Conservation (phyloP, 1,140 invertebrate species). For the Brachionus koreanus region DNA sequence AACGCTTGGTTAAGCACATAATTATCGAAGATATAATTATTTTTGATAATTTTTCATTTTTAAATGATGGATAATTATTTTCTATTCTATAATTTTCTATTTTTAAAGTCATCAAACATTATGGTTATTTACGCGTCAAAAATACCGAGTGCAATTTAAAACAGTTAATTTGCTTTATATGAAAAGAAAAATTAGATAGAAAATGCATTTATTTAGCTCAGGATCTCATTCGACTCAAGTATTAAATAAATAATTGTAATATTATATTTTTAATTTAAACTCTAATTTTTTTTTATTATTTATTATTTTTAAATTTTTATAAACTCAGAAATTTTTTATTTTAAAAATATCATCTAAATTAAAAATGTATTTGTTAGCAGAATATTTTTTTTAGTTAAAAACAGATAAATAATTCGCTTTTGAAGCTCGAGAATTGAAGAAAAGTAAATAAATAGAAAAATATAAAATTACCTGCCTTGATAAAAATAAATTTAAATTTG, state of each 20-base stretch:
- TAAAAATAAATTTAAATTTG: not conserved
- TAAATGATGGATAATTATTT: not conserved
- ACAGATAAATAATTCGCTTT: not conserved
- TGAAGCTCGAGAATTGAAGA: not conserved
- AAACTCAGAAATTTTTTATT: no score
- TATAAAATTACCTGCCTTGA: conserved; percentile 25
- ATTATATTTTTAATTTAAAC: no score
- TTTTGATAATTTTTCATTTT: not conserved
- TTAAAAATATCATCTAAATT: not conserved
- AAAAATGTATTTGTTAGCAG: not conserved
- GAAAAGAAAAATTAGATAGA: no score
- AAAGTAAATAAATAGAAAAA: conserved; percentile 34
- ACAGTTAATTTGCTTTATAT: not conserved
- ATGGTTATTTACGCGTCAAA: not conserved
- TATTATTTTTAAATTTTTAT: no score
- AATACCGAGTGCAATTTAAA: not conserved
- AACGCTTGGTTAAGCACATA: not conserved
- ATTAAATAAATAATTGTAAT: no score
- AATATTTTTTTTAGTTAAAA: not conserved
- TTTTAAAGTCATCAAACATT: not conserved
- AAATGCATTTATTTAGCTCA: no score
- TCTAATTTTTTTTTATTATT: no score
- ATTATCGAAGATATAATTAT: not conserved
- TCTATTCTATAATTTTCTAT: not conserved
- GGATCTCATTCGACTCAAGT: no score